Percentiles rank a stretch among this genome's conserved stretches.
phyloP scores from a whole-genome alignment of 1,140 invertebrate genomes.

The Teleopsis dalmanni region DNA sequence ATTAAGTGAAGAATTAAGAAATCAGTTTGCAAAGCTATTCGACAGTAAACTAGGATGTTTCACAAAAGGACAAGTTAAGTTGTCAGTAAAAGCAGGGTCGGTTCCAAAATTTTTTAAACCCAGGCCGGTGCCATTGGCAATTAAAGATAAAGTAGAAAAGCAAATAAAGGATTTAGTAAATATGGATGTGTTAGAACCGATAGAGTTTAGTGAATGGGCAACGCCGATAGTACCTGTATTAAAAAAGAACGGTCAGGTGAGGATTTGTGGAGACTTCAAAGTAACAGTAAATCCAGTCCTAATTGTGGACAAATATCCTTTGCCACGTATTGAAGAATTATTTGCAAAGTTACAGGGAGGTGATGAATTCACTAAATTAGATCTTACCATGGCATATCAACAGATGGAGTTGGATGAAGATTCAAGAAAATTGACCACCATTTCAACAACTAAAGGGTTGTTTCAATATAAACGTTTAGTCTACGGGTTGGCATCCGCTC shows the following conservation, averaged over 20 bases:
- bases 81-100: neutral
- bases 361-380: slow-evolving; percentile 19
- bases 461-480: slow-evolving; percentile 19
- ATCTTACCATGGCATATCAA: slow-evolving; percentile 23
- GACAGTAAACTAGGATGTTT: neutral
- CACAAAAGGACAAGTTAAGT: neutral
- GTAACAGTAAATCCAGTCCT: slow-evolving; percentile 6
- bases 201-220: neutral
- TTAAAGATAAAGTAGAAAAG: neutral
- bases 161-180: neutral
- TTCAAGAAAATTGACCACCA: slow-evolving; percentile 18
- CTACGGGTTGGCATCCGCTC: slow-evolving; percentile 17
- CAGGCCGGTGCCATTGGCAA: neutral
- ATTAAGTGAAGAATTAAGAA: neutral
- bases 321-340: neutral
- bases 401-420: slow-evolving; percentile 27
- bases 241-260: slow-evolving; percentile 1
- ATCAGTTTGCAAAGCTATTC: neutral
- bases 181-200: neutral
- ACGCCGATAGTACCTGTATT: slow-evolving; percentile 5
- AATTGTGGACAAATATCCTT: slow-evolving; percentile 1
- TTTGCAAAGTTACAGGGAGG: slow-evolving; percentile 12
- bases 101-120: slow-evolving; percentile 5
- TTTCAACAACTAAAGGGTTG: slow-evolving; percentile 18
- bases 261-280: slow-evolving; percentile 7